These are phyloP conservation scores for Cephalopachus bancanus DNA, from an alignment of 2,797 vertebrate genomes.

Conservation along the genomic window DNA sequence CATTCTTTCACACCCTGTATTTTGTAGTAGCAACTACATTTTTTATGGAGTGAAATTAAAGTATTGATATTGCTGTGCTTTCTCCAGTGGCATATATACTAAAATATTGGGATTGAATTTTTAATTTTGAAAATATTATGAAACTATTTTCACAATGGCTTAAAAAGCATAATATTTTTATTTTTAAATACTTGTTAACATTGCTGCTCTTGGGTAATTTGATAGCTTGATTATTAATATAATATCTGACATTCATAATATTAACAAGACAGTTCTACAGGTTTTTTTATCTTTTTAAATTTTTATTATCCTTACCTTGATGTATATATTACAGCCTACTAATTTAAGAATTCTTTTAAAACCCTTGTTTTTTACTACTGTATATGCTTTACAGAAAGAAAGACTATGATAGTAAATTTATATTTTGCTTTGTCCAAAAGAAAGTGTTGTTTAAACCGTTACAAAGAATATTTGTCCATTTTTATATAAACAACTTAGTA, in stretches of 20 bases:
- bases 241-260: neutral
- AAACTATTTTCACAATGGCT: neutral
- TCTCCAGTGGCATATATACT: too few species aligned
- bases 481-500: slow-evolving; percentile 80
- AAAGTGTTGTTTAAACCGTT: slow-evolving; percentile 74
- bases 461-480: slow-evolving; percentile 77
- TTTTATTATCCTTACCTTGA: slow-evolving; percentile 79
- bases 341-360: slow-evolving; percentile 84
- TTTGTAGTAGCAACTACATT: neutral
- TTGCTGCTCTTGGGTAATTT: neutral
- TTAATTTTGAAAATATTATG: neutral
- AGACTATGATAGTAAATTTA: slow-evolving; percentile 76
- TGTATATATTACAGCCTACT: slow-evolving; percentile 63
- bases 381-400: slow-evolving; percentile 67
- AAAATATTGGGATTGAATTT: neutral
- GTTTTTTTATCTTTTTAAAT: slow-evolving; percentile 72
- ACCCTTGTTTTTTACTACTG: slow-evolving; percentile 66
- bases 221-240: neutral
- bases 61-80: neutral
- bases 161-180: slow-evolving; percentile 14
- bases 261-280: slow-evolving; percentile 60
- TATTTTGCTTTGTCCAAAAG: slow-evolving; percentile 76
- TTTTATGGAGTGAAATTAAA: neutral
- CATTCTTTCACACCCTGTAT: neutral
- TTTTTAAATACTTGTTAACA: neutral